A percentile compares a stretch with the other conserved stretches of the same genome.
These are phyloP conservation scores for Cassiopea andromeda DNA, from an alignment of 30 jellyfish, hydroid and myxozoan species.

Conservation along the genomic window DNA sequence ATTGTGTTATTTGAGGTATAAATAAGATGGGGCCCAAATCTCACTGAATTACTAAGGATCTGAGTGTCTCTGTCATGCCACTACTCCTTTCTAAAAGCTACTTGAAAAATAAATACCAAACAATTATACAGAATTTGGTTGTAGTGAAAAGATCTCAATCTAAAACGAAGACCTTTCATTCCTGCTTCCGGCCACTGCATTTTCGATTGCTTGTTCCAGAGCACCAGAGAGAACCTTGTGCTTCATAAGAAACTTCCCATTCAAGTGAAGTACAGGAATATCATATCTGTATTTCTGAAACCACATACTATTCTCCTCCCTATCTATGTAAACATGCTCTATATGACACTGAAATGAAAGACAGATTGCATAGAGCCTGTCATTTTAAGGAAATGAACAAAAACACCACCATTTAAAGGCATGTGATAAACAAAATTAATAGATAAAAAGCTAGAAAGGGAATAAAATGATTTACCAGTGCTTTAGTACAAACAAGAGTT, in stretches of 20 bases:
- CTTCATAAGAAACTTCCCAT: slow-evolving; percentile 83
- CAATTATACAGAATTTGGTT: too few species aligned
- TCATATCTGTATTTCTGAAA: slow-evolving; percentile 76
- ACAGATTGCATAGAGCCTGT: neutral
- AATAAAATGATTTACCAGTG: too few species aligned
- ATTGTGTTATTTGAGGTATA: too few species aligned
- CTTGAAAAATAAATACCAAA: too few species aligned
- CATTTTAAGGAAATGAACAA: neutral
- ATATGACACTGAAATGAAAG: slow-evolving; percentile 49
- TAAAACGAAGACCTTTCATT: neutral
- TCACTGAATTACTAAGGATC: too few species aligned
- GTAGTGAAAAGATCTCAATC: too few species aligned
- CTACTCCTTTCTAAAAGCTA: too few species aligned
- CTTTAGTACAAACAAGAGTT: too few species aligned
- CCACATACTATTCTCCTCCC: slow-evolving; percentile 65
- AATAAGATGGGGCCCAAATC: too few species aligned
- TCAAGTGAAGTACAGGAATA: slow-evolving; percentile 83
- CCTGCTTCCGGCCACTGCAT: neutral
- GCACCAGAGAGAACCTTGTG: slow-evolving; percentile 72
- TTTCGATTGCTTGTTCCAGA: slow-evolving; percentile 63
- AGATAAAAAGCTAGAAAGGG: too few species aligned
- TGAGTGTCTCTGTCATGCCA: too few species aligned
- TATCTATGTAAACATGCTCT: slow-evolving; percentile 58
- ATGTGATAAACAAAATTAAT: neutral
- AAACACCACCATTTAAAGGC: too few species aligned